These are phyloP conservation scores for Drosophila punjabiensis DNA, from an alignment of 1,140 invertebrate genomes.

Conservation along the genomic window DNA sequence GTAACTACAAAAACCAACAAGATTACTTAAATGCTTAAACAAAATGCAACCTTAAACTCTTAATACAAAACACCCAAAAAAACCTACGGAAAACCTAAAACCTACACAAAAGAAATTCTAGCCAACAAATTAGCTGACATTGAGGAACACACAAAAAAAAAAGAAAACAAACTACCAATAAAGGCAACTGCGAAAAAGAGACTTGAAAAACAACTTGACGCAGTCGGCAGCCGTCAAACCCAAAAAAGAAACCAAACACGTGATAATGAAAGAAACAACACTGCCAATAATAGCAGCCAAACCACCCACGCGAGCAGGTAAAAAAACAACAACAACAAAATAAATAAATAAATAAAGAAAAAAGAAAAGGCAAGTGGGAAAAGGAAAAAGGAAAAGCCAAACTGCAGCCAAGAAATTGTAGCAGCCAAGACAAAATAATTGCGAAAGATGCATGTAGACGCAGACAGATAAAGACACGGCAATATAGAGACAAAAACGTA, in stretches of 20 bases:
- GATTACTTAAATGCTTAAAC: not conserved
- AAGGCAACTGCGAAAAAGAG: conserved; percentile 22
- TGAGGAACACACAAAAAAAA: conserved; percentile 39
- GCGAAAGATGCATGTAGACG: conserved; percentile 43
- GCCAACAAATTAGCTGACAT: conserved; percentile 64
- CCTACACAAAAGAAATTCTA: conserved; percentile 37
- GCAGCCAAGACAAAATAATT: conserved; percentile 70
- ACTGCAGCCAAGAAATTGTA: conserved; percentile 51
- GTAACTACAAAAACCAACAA: conserved; percentile 14
- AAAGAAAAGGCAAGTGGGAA: not conserved
- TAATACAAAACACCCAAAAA: conserved; percentile 6
- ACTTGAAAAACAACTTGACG: conserved; percentile 52
- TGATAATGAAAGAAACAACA: conserved; percentile 63
- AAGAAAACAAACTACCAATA: conserved; percentile 12
- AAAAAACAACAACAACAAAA: conserved; percentile 25
- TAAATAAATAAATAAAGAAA: conserved; percentile 26
- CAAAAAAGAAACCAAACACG: conserved; percentile 55
- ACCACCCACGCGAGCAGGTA: conserved; percentile 69
- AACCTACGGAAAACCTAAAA: conserved; percentile 36
- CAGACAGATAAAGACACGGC: conserved; percentile 27
- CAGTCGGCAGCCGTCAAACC: conserved; percentile 27
- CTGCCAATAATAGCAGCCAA: conserved; percentile 35
- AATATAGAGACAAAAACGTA: conserved; percentile 33
- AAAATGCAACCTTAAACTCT: conserved; percentile 9
- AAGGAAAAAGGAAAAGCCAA: conserved; percentile 21